Base-by-base conservation (phyloP, 2,113 vertebrate genomes). In the Ctenodactylus gundi region DNA sequence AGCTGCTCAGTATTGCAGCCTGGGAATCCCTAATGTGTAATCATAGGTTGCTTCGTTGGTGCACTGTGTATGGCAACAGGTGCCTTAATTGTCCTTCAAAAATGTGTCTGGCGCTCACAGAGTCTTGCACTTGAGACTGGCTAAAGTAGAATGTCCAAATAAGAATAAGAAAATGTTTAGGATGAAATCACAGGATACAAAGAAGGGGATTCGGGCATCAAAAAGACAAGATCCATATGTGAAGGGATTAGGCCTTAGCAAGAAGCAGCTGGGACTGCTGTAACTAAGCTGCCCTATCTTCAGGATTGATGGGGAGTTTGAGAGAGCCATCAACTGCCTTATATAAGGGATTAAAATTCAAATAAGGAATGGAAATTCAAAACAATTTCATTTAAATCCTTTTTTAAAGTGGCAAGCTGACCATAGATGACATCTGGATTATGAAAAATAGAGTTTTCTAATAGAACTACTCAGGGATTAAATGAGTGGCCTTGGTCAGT, bases 361-460 rank as follows among this genome's bases (percentile, higher is more conserved):
- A 83, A 94, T 85, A 73, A 93, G 55, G 78, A 94, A 89, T 55
- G 87, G 80, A 73, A 90, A 87, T 15, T 49, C 65, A 77, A 81
- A 97, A 78, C 64, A 95, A 41, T 68, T 89, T 92, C 44, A 57
- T 36, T 49, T 80, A 76, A 85, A 72, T 85, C 77, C 44, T 34
- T 49, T 49, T 75, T 67, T 60, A 51, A 85, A 78, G 95, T 60
- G 82, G 21, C 78, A 86, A 27, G 53, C 36, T 92, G 88, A 94
- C 82, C 93, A 72, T 77, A 75, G 77, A 65, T 78, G 78, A 94
- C 91, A 41, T 39, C 34, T 67, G 20, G 34, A 58, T 93, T 78
- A 44, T 46, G 73, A 85, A 67, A 82, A 84, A 64, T 90, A 73
- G 67, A 14, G 70, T 73, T 90, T 88, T 87, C 68, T 75, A 36